Percentiles rank a stretch among this genome's conserved stretches.
Conservation (phyloP, 2,113 vertebrate species). For the Myotis lucifugus region DNA sequence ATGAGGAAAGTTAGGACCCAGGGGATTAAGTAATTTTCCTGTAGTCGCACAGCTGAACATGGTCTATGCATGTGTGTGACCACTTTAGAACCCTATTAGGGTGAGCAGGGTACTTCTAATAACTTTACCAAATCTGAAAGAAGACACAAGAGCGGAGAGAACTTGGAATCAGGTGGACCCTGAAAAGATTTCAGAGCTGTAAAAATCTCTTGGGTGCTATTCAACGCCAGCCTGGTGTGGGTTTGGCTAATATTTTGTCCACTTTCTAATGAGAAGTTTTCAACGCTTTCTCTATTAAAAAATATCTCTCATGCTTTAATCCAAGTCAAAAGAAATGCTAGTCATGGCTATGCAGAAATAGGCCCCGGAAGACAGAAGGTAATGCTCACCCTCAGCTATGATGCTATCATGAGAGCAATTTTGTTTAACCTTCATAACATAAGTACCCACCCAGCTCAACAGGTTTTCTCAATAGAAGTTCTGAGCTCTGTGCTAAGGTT, state of each 20-base stretch:
- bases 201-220: not conserved
- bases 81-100: not conserved
- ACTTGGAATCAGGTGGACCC: not conserved
- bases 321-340: not conserved
- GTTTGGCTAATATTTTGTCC: not conserved
- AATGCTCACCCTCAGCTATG: not conserved
- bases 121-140: not conserved
- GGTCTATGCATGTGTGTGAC: not conserved
- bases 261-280: not conserved
- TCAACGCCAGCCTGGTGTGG: not conserved
- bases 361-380: not conserved
- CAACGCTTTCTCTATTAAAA: conserved; percentile 13
- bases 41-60: not conserved
- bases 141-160: not conserved
- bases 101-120: not conserved
- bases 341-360: not conserved
- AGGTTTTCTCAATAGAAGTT: not conserved
- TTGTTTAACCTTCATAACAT: not conserved
- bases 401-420: not conserved
- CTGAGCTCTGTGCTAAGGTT: not conserved
- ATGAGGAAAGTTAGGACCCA: not conserved
- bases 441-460: not conserved
- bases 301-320: not conserved
- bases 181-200: not conserved
- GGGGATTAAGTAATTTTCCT: not conserved